Conservation (phyloP, 2,113 vertebrate genomes). For the Silurus meridionalis region DNA sequence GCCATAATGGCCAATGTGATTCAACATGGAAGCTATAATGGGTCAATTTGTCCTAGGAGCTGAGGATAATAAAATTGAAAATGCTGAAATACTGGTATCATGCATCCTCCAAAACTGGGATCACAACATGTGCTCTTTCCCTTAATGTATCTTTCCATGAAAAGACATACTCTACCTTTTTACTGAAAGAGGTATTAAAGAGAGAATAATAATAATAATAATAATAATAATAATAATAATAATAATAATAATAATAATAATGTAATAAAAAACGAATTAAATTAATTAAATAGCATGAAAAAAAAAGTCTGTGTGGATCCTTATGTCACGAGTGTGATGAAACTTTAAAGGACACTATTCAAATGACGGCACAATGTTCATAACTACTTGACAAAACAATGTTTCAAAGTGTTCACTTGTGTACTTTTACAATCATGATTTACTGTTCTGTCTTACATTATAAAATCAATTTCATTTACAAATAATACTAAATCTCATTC, state of each 20-base stretch:
- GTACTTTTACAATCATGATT: not conserved
- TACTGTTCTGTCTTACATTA: not conserved
- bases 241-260: not conserved
- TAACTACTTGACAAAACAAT: not conserved
- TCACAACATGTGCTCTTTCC: slow-evolving; percentile 23
- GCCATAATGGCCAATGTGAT: slow-evolving; percentile 66
- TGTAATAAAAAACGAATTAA: not conserved
- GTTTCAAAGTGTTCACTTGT: not conserved
- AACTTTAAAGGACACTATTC: not conserved
- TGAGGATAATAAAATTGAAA: slow-evolving; percentile 65
- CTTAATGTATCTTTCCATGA: not conserved
- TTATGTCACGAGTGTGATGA: not conserved
- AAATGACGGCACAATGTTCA: not conserved
- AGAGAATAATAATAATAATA: not conserved
- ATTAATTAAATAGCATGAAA: not conserved
- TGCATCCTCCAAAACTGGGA: slow-evolving; percentile 54
- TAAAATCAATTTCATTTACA: not conserved
- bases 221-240: not conserved
- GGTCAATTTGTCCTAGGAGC: slow-evolving; percentile 65
- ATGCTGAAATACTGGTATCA: slow-evolving; percentile 56
- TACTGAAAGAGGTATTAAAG: not conserved
- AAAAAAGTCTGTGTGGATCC: not conserved
- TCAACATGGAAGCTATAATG: slow-evolving; percentile 67
- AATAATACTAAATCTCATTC: not conserved
- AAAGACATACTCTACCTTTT: not conserved